Conservation (phyloP, 2,113 vertebrate species). For the Puma concolor region DNA sequence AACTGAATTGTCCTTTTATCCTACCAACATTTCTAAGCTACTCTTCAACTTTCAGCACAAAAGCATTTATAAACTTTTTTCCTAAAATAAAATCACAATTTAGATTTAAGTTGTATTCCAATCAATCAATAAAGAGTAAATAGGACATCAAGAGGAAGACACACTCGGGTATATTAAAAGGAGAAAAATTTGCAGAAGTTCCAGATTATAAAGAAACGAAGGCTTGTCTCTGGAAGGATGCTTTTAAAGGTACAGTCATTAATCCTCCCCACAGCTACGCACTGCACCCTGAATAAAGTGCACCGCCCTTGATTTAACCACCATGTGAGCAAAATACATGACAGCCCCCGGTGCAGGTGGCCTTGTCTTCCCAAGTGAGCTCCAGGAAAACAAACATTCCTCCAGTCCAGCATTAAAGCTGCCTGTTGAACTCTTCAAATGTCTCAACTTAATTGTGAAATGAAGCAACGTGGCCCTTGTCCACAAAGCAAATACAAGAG, state of each 20-base stretch:
- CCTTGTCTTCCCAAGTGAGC: neutral
- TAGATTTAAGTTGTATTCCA: neutral
- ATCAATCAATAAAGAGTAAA: neutral
- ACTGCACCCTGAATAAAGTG: neutral
- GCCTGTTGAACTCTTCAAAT: neutral
- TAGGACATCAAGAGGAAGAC: neutral
- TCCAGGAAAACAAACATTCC: neutral
- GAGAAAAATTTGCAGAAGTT: neutral
- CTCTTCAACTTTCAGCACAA: neutral
- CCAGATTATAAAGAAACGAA: neutral
- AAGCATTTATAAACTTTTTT: neutral
- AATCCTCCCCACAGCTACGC: neutral
- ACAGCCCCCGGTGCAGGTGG: neutral
- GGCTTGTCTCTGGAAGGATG: neutral
- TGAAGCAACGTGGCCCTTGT: neutral
- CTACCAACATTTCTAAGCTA: neutral
- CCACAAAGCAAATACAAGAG: neutral
- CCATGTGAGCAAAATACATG: neutral
- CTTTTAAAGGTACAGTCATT: neutral
- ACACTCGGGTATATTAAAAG: neutral
- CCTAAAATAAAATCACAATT: slow-evolving; percentile 22
- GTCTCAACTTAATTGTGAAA: neutral
- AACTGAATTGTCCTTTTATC: too few species aligned
- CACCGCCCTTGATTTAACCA: neutral
- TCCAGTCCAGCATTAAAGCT: neutral